Base-by-base conservation (phyloP, 2,888 invertebrate genomes). In the Lymantria dispar region DNA sequence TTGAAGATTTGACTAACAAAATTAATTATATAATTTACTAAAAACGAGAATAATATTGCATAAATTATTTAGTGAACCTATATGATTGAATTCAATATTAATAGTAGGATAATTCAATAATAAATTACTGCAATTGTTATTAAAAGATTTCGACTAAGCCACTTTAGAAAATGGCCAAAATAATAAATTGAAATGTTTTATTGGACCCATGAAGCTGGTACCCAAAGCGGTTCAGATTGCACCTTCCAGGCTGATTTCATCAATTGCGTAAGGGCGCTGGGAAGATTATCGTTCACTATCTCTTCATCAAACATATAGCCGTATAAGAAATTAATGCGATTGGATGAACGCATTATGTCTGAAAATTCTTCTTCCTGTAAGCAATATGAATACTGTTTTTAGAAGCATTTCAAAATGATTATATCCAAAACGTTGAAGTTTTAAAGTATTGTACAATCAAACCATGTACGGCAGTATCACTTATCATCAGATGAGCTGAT, bases 201-300 rank as follows among this genome's bases (percentile, higher is more conserved):
- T 92, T 97, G 97, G 66, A 97, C 96, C 98, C 98, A 98, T 8
- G 96, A 95, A 38, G 97, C 95, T 31, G 99, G 99, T 38, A 98
- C 98, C 99, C 99, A 99, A 12, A 97, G 93, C 0, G 98, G 97
- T 76, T 98, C 98, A 0, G 95, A 95, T 87, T 99, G 98, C 30
- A 98, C 94, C 67, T 95, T 93, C 88, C 96, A 95, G 33, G 96
- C 95, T 42, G 95, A 94, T 68, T 94, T 94, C 50, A 97, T 93
- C 14, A 99, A 93, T 73, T 97, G 96, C 68, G 97, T 95, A 68
- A 98, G 96, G 14, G 98, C 97, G 52, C 93, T 92, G 0, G 96
- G 94, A 53, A 99, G 89, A 74, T 98, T 97, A 31, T 95, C 97
- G 78, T 99, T 99, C n/a, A 98, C 93, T 47, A 99, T 96, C 66